Evolutionary conservation across 2,888 invertebrate species (phyloP).

Genomic region (Resseliella maxima): DNA sequence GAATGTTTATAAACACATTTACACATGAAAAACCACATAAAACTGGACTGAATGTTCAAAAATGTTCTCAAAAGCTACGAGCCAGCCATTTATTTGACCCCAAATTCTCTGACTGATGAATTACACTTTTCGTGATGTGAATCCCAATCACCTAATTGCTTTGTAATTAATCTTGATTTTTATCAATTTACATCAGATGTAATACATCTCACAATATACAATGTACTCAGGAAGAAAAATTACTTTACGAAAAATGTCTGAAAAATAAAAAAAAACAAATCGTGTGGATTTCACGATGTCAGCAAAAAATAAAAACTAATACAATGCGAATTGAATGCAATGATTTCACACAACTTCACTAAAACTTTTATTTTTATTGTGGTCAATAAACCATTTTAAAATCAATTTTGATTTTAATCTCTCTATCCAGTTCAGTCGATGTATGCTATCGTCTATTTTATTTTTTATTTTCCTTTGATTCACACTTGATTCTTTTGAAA

Average conservation of each 20-base stretch:
- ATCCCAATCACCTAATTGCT: slow-evolving; percentile 30
- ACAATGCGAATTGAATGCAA: neutral
- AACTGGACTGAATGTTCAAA: neutral
- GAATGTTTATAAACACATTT: neutral
- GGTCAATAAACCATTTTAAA: slow-evolving; percentile 34
- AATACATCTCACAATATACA: neutral
- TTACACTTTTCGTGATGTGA: neutral
- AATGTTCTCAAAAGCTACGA: neutral
- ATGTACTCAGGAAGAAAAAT: neutral
- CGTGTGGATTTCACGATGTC: neutral
- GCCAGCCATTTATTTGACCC: neutral
- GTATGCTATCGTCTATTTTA: neutral
- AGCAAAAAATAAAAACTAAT: neutral
- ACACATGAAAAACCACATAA: neutral
- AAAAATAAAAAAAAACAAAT: too few relatives aligned
- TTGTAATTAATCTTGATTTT: slow-evolving; percentile 36
- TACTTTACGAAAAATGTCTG: too few relatives aligned
- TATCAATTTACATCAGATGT: slow-evolving; percentile 17
- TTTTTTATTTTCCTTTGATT: neutral
- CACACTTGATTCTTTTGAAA: neutral
- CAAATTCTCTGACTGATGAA: neutral
- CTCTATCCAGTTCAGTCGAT: neutral
- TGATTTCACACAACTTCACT: neutral
- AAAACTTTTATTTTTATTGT: neutral
- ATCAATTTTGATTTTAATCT: slow-evolving; percentile 39